Conservation (phyloP, 2,797 vertebrate species). For the Vireo griseus region DNA sequence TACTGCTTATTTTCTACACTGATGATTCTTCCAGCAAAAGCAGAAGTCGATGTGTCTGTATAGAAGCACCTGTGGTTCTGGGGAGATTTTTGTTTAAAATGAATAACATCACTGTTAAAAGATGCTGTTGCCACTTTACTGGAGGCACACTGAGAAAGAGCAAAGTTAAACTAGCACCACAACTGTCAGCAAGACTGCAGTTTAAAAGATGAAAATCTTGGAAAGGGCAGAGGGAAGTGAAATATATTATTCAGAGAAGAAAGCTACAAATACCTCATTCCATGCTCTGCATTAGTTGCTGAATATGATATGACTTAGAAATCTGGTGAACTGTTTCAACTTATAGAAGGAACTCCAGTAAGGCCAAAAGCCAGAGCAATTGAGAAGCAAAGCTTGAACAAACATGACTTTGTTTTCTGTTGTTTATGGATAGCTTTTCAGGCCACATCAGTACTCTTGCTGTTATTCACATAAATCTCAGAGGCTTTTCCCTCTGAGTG, state of each 20-base stretch:
- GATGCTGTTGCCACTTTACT: neutral
- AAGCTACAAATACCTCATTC: neutral
- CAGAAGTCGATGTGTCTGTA: neutral
- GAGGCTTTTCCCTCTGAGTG: neutral
- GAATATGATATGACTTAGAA: neutral
- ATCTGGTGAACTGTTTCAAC: neutral
- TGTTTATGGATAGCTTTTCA: constrained; percentile 16
- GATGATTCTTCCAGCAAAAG: neutral
- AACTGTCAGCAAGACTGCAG: neutral
- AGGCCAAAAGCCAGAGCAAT: neutral
- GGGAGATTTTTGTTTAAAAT: neutral
- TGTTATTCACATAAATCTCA: neutral
- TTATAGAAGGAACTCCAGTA: neutral
- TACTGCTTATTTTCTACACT: neutral
- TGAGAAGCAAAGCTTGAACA: neutral
- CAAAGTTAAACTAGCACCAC: neutral
- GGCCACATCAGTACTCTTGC: neutral
- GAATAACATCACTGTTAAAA: neutral
- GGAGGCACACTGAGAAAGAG: neutral
- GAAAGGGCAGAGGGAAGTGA: neutral
- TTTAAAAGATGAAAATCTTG: neutral
- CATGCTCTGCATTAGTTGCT: neutral
- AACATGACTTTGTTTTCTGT: constrained; percentile 12
- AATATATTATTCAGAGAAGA: neutral
- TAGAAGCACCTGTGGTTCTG: neutral